Conservation (phyloP, 2,113 vertebrate species). For the Callithrix jacchus region DNA sequence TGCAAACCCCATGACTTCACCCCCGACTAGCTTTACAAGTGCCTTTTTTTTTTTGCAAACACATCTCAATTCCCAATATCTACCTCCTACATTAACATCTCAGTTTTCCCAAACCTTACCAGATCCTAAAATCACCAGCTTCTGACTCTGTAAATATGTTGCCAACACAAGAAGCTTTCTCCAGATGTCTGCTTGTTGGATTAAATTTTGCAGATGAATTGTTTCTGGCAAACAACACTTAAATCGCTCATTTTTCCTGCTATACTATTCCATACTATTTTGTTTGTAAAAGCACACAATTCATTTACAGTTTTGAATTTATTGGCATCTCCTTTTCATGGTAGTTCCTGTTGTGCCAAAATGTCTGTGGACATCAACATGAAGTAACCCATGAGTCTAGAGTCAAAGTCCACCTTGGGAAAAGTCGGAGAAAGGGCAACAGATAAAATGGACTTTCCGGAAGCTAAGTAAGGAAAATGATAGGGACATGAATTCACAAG, state of each 20-base stretch:
- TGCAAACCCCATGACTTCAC: not conserved
- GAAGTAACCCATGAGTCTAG: not conserved
- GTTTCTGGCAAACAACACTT: constrained; percentile 12
- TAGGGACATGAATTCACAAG: not conserved
- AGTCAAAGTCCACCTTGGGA: not conserved
- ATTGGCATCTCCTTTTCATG: not conserved
- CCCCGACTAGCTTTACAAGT: not conserved
- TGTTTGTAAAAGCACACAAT: not conserved
- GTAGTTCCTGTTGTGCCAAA: not conserved
- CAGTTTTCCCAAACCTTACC: not conserved
- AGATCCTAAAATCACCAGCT: not conserved
- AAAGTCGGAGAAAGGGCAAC: not conserved
- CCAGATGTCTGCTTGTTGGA: not conserved
- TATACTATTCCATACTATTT: not conserved
- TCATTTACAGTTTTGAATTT: not conserved
- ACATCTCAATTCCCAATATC: not conserved
- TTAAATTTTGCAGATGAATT: constrained; percentile 21
- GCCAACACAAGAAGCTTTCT: not conserved
- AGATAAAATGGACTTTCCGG: not conserved
- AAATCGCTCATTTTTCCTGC: not conserved
- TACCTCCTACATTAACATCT: not conserved
- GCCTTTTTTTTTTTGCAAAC: not conserved
- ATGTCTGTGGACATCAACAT: not conserved
- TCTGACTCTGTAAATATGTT: not conserved
- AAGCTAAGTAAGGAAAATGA: not conserved